Conservation (phyloP, 2,888 invertebrate species). For the Lithophane socia region DNA sequence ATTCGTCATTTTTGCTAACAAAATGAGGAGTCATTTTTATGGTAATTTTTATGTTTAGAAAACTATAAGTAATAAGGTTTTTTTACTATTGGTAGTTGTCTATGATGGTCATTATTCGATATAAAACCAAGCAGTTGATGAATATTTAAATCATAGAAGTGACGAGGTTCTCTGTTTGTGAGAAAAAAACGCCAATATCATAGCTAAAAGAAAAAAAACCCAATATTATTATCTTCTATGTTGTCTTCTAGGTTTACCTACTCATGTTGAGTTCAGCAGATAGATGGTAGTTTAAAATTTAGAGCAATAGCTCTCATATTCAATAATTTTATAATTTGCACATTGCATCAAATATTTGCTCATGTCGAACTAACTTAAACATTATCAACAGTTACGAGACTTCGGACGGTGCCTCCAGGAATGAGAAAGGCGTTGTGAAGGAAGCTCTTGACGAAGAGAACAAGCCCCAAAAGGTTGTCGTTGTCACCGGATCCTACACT, state of each 20-base stretch:
- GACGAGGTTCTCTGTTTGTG: too few species aligned
- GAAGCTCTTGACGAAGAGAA: conserved; percentile 89
- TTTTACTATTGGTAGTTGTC: too few species aligned
- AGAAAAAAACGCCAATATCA: too few species aligned
- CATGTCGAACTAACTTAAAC: neutral
- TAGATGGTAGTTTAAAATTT: neutral
- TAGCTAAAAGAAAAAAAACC: too few species aligned
- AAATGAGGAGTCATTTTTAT: too few species aligned
- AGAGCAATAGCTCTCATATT: neutral
- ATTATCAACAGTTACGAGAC: conserved; percentile 42
- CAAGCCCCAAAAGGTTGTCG: conserved; percentile 89
- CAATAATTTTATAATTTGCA: neutral
- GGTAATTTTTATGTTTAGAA: too few species aligned
- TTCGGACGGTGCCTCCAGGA: conserved; percentile 82
- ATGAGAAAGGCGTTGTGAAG: conserved; percentile 88
- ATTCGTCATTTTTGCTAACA: too few species aligned
- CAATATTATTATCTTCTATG: neutral
- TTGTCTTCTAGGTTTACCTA: neutral
- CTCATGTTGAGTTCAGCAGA: neutral
- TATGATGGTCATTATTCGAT: too few species aligned
- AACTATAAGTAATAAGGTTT: too few species aligned
- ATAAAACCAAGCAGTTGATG: too few species aligned
- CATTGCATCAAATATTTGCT: neutral
- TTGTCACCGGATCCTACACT: conserved; percentile 91
- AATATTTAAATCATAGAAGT: too few species aligned